Evolutionary conservation across 1,140 invertebrate species (phyloP).

Genomic region (Polyergus mexicanus): DNA sequence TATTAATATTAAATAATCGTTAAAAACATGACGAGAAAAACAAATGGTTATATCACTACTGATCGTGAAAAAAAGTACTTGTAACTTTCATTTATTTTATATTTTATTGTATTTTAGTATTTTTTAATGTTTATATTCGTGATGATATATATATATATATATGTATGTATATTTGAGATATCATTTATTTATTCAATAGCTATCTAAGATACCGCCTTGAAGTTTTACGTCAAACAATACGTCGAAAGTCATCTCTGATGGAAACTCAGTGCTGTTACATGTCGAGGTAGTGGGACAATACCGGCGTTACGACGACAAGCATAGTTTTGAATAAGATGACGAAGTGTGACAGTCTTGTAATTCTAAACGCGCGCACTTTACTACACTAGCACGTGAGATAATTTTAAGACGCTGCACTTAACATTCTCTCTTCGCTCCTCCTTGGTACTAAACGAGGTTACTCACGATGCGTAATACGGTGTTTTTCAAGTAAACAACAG

Average conservation of each 20-base stretch:
- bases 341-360: conserved; percentile 33
- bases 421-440: conserved; percentile 34
- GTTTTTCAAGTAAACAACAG: conserved; percentile 51
- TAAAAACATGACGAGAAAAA: conserved; percentile 36
- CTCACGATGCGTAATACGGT: conserved; percentile 38
- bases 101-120: conserved; percentile 22
- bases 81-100: conserved; percentile 45
- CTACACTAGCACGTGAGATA: conserved; percentile 22
- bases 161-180: background rate
- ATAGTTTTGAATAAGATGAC: conserved; percentile 43
- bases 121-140: too few species aligned
- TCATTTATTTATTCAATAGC: background rate
- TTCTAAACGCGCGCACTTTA: conserved; percentile 27
- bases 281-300: conserved; percentile 28
- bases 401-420: conserved; percentile 61
- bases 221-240: conserved; percentile 22
- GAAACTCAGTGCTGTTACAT: conserved; percentile 16
- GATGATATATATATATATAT: too few species aligned
- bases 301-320: background rate
- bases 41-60: conserved; percentile 9
- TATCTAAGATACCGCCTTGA: background rate
- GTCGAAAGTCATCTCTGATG: conserved; percentile 33
- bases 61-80: conserved; percentile 14
- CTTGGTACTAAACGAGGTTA: conserved; percentile 38
- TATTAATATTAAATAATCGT: conserved; percentile 60